Percentiles rank a stretch among this genome's conserved stretches.
These are phyloP conservation scores for Ceratina calcarata DNA, from an alignment of 1,140 invertebrate species.

Conservation along the genomic window DNA sequence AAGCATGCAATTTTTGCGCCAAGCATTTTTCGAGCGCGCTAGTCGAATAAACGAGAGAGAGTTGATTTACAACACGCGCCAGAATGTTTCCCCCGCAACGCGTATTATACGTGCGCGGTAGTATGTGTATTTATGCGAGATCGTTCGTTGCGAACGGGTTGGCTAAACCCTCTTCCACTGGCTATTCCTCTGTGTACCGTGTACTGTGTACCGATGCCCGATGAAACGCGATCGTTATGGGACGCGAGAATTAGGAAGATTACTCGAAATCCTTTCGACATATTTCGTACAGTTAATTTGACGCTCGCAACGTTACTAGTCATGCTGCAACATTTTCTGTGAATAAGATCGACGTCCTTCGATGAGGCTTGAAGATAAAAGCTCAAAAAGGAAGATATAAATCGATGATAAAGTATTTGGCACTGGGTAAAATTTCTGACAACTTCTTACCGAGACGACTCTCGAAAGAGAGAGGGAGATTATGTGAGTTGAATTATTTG, in stretches of 20 bases:
- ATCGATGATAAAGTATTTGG: too few relatives aligned
- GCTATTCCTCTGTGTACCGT: neutral
- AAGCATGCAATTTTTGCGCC: constrained; percentile 46
- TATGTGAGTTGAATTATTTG: neutral
- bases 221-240: neutral
- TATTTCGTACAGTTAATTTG: too few relatives aligned
- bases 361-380: too few relatives aligned
- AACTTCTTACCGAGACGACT: too few relatives aligned
- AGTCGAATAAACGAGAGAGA: constrained; percentile 22
- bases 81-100: constrained; percentile 15
- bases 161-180: neutral
- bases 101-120: neutral
- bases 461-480: too few relatives aligned
- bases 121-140: constrained; percentile 24
- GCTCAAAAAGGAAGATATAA: too few relatives aligned
- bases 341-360: too few relatives aligned
- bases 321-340: too few relatives aligned
- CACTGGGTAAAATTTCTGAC: too few relatives aligned
- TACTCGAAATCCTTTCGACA: too few relatives aligned
- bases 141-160: constrained; percentile 4
- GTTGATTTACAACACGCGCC: constrained; percentile 21
- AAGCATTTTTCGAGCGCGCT: constrained; percentile 25
- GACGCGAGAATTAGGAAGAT: too few relatives aligned
- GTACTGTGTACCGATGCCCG: neutral
- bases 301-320: too few relatives aligned